phyloP scores from a whole-genome alignment of 2,888 invertebrate genomes.

The Melikaiella ostensackeni region DNA sequence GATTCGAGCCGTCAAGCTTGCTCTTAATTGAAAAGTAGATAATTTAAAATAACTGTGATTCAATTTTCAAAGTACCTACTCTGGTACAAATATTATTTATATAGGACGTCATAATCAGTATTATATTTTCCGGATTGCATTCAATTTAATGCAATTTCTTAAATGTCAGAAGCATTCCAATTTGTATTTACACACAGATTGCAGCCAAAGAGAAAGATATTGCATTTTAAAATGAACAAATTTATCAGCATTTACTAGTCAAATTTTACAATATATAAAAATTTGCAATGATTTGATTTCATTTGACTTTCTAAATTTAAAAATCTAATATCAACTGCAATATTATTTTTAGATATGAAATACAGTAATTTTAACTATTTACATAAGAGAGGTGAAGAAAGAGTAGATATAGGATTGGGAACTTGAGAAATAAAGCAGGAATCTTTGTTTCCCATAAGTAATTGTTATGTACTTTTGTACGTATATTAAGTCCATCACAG shows the following conservation, averaged over 20 bases:
- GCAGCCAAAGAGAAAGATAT: not conserved
- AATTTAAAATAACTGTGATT: constrained; percentile 29
- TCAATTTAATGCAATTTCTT: not conserved
- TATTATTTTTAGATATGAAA: not conserved
- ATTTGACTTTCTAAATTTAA: not conserved
- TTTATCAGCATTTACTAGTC: not conserved
- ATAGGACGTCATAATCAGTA: not conserved
- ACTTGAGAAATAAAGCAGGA: not conserved
- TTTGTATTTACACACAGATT: not conserved
- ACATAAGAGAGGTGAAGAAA: not conserved
- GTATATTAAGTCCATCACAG: constrained; percentile 39
- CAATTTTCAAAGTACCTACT: constrained; percentile 9
- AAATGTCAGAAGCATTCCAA: not conserved
- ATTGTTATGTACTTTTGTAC: constrained; percentile 38
- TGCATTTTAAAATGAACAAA: not conserved
- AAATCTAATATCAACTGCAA: not conserved
- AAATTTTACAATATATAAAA: not conserved
- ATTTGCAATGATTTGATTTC: not conserved
- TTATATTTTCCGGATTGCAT: not conserved
- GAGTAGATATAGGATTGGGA: constrained; percentile 4
- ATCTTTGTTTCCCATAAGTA: constrained; percentile 21
- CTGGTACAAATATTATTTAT: constrained; percentile 24
- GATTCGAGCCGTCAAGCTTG: constrained; percentile 59
- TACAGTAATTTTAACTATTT: not conserved
- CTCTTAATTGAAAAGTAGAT: constrained; percentile 10